phyloP scores from a whole-genome alignment of 1,140 invertebrate genomes.

The Oreohelix idahoensis region DNA sequence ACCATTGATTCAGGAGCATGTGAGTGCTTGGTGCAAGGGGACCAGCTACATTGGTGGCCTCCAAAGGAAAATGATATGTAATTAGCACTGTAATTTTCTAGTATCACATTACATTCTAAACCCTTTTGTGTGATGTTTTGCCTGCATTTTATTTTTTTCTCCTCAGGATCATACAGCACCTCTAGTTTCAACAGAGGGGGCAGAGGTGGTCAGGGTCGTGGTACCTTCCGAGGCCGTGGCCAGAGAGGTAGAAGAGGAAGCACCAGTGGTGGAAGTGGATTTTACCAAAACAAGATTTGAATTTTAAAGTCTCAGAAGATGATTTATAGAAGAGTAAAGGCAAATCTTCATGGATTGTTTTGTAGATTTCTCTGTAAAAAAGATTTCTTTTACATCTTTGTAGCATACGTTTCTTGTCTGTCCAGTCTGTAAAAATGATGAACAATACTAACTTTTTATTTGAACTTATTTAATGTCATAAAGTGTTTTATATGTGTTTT shows the following conservation, averaged over 20 bases:
- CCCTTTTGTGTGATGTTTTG: neutral
- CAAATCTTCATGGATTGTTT: neutral
- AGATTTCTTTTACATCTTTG: too few species aligned
- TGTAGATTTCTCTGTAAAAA: neutral
- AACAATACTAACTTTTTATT: too few species aligned
- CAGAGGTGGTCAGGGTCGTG: neutral
- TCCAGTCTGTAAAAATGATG: too few species aligned
- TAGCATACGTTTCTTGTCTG: too few species aligned
- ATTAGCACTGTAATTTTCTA: too few species aligned
- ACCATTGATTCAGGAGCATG: too few species aligned
- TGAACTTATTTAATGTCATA: too few species aligned
- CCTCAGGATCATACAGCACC: neutral
- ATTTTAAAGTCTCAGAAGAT: neutral
- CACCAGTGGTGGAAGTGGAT: slow-evolving; percentile 2
- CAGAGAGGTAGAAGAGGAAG: neutral
- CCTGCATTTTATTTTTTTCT: neutral
- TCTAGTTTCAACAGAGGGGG: neutral
- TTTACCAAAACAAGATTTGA: slow-evolving; percentile 37
- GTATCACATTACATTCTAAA: neutral
- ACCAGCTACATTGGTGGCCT: too few species aligned
- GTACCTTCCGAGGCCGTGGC: slow-evolving; percentile 16
- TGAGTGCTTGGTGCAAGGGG: too few species aligned
- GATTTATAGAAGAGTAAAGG: neutral
- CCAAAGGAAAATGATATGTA: too few species aligned
- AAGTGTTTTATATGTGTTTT: too few species aligned